These are phyloP conservation scores for Chelon labrosus DNA, from an alignment of 2,797 vertebrate genomes.

Conservation along the genomic window DNA sequence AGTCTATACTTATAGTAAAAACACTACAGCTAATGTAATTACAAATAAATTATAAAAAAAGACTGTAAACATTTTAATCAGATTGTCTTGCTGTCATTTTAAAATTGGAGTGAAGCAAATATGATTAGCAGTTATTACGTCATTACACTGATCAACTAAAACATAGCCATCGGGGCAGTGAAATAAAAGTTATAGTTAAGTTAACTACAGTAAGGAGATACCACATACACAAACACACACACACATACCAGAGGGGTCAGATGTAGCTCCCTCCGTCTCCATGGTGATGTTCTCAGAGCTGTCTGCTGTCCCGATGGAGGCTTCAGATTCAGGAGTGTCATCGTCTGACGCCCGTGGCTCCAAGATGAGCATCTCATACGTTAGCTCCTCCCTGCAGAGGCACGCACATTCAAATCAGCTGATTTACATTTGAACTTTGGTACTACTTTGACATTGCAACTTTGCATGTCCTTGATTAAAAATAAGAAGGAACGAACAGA, in stretches of 20 bases:
- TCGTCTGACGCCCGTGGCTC: constrained; percentile 95
- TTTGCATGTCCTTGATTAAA: background rate
- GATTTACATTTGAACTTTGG: background rate
- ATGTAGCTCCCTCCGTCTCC: constrained; percentile 89
- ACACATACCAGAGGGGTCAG: constrained; percentile 85
- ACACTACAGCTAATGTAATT: too few relatives aligned
- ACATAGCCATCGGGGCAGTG: background rate
- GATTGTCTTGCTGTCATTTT: too few relatives aligned
- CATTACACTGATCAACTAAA: background rate
- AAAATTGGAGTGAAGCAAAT: background rate
- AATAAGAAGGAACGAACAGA: background rate
- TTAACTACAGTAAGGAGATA: background rate
- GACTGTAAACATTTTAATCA: too few relatives aligned
- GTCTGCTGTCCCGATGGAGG: constrained; percentile 95
- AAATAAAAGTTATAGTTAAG: background rate
- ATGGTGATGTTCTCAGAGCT: constrained; percentile 94
- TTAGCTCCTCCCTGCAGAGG: constrained; percentile 91
- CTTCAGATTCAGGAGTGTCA: constrained; percentile 95
- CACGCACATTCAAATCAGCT: constrained; percentile 8
- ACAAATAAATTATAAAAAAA: too few relatives aligned
- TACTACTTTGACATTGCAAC: background rate
- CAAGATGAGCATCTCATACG: constrained; percentile 94
- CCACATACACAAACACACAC: background rate
- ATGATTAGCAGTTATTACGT: background rate
- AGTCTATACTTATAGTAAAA: too few relatives aligned